phyloP scores from a whole-genome alignment of 2,113 vertebrate species.

The Ptychochromis oligacanthus region DNA sequence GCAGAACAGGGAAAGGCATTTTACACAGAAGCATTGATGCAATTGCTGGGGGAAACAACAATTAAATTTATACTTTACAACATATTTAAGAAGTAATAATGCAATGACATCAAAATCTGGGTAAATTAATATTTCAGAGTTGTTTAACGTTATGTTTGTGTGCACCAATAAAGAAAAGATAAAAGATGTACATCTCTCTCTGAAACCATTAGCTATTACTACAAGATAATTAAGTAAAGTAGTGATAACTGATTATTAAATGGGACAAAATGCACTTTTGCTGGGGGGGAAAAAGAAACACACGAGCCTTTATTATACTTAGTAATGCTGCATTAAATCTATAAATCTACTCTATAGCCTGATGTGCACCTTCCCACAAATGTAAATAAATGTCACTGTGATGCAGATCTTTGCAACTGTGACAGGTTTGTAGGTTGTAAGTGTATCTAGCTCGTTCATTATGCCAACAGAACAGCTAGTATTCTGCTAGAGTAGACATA shows the following conservation, averaged over 20 bases:
- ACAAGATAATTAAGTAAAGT: not conserved
- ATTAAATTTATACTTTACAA: not conserved
- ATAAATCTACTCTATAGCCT: too few species aligned
- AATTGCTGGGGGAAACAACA: slow-evolving; percentile 77
- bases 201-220: rapidly evolving
- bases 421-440: not conserved
- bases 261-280: not conserved
- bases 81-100: not conserved
- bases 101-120: not conserved
- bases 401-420: not conserved
- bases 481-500: not conserved
- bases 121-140: not conserved
- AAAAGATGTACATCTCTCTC: not conserved
- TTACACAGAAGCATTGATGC: slow-evolving; percentile 83
- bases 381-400: too few species aligned
- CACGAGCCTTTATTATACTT: too few species aligned
- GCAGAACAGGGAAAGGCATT: slow-evolving; percentile 90
- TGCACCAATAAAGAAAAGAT: not conserved
- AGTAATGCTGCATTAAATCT: not conserved
- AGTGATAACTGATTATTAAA: not conserved
- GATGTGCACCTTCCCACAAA: too few species aligned
- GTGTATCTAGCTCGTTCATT: not conserved
- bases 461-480: not conserved
- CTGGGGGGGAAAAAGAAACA: too few species aligned
- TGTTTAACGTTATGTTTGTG: not conserved